phyloP scores from a whole-genome alignment of 2,888 invertebrate genomes.

The Nineta flava region DNA sequence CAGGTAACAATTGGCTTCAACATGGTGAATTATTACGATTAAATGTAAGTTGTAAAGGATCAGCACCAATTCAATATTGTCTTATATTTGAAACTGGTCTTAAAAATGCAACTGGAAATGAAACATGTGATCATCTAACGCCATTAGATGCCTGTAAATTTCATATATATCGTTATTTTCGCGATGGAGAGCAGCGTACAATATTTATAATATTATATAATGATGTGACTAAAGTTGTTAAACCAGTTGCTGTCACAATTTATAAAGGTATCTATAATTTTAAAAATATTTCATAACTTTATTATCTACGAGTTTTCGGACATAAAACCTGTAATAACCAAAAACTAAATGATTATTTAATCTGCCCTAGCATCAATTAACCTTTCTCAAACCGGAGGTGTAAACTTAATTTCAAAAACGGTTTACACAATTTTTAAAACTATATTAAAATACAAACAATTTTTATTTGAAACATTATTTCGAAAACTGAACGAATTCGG shows the following conservation, averaged over 20 bases:
- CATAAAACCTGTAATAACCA: too few species aligned
- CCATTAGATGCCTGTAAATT: slow-evolving; percentile 39
- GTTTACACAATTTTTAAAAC: too few species aligned
- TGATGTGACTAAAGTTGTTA: slow-evolving; percentile 51
- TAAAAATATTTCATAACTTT: too few species aligned
- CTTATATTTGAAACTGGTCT: slow-evolving; percentile 39
- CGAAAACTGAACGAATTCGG: too few species aligned
- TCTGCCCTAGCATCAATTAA: too few species aligned
- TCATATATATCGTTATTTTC: slow-evolving; percentile 49
- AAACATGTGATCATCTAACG: slow-evolving; percentile 40
- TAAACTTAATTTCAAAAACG: too few species aligned
- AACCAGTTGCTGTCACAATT: slow-evolving; percentile 59
- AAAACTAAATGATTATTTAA: too few species aligned
- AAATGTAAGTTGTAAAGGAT: slow-evolving; percentile 56
- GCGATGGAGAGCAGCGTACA: slow-evolving; percentile 52
- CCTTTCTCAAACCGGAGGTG: too few species aligned
- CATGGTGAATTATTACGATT: slow-evolving; percentile 63
- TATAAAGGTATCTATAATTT: slow-evolving; percentile 52
- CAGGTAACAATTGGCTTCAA: slow-evolving; percentile 67
- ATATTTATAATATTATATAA: slow-evolving; percentile 66
- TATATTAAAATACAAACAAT: too few species aligned
- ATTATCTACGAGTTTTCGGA: too few species aligned
- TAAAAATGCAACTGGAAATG: slow-evolving; percentile 60
- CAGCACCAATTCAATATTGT: slow-evolving; percentile 58
- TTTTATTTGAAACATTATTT: too few species aligned